Conservation (phyloP, 2,113 vertebrate species). For the Odobenus rosmarus region DNA sequence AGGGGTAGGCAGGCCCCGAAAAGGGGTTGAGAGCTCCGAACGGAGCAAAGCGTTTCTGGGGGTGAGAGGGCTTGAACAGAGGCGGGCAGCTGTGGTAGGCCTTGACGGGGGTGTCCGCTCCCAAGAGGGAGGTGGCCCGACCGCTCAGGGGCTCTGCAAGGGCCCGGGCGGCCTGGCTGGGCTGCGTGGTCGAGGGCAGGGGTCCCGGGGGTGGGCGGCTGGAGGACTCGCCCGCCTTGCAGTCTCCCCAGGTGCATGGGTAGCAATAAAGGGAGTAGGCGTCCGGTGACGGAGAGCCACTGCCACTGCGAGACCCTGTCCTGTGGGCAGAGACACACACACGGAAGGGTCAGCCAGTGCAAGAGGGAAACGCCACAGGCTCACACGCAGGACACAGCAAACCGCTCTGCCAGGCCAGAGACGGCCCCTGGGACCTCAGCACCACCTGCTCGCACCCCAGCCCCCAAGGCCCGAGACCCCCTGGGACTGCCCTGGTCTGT, state of each 20-base stretch:
- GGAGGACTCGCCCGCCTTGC: slow-evolving; percentile 90
- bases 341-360: not conserved
- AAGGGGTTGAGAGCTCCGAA: slow-evolving; percentile 96
- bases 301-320: slow-evolving; percentile 85
- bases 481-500: not conserved
- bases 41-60: slow-evolving; percentile 94
- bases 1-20: slow-evolving; percentile 84
- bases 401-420: not conserved
- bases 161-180: slow-evolving; percentile 87
- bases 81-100: slow-evolving; percentile 89
- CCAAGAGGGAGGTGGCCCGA: slow-evolving; percentile 82
- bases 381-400: not conserved
- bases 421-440: not conserved
- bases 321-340: slow-evolving; percentile 74
- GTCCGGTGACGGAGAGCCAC: slow-evolving; percentile 92
- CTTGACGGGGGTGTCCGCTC: slow-evolving; percentile 83
- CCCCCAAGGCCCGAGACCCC: not conserved
- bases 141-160: slow-evolving; percentile 80
- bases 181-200: slow-evolving; percentile 83
- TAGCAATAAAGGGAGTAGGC: slow-evolving; percentile 96
- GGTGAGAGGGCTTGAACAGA: slow-evolving; percentile 88
- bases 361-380: not conserved
- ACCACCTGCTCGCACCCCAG: not conserved
- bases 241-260: slow-evolving; percentile 96
- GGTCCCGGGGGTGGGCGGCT: slow-evolving; percentile 75